Evolutionary conservation across 1,140 invertebrate species (phyloP).

Genomic region (Tetramorium parvispinum): DNA sequence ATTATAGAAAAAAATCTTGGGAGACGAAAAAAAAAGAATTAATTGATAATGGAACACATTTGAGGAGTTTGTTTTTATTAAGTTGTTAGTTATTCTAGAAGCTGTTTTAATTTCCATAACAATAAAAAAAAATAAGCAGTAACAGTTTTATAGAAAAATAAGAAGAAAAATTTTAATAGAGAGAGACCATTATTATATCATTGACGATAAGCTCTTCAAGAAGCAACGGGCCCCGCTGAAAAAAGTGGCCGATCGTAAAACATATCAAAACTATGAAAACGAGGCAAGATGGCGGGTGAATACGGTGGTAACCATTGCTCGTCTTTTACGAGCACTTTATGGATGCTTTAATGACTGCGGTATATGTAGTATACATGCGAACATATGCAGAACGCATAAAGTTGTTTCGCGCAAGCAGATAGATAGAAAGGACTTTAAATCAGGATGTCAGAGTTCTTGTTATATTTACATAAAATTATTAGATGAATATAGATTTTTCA

Average conservation of each 20-base stretch:
- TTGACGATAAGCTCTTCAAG: neutral
- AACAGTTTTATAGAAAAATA: no score
- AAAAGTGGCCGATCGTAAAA: constrained; percentile 34
- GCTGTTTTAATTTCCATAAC: neutral
- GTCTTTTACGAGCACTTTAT: constrained; percentile 60
- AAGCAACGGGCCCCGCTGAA: neutral
- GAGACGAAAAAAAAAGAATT: neutral
- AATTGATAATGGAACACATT: neutral
- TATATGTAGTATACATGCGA: neutral
- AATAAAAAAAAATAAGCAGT: neutral
- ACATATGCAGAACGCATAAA: constrained; percentile 31
- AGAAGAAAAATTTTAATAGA: neutral
- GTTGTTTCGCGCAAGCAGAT: constrained; percentile 15
- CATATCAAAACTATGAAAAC: constrained; percentile 50
- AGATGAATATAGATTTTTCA: neutral
- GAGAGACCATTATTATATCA: neutral
- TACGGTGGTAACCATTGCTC: constrained; percentile 32
- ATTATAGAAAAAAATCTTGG: neutral
- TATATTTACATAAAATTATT: neutral
- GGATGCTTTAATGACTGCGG: constrained; percentile 47
- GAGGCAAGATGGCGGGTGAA: constrained; percentile 49
- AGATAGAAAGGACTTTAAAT: constrained; percentile 11
- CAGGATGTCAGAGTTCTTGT: neutral
- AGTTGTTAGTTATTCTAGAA: constrained; percentile 1
- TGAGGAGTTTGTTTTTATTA: neutral